Evolutionary conservation across 2,113 vertebrate genomes (phyloP), one percentile per base, ranked within the genome.

Genomic region (Myotis davidii): DNA sequence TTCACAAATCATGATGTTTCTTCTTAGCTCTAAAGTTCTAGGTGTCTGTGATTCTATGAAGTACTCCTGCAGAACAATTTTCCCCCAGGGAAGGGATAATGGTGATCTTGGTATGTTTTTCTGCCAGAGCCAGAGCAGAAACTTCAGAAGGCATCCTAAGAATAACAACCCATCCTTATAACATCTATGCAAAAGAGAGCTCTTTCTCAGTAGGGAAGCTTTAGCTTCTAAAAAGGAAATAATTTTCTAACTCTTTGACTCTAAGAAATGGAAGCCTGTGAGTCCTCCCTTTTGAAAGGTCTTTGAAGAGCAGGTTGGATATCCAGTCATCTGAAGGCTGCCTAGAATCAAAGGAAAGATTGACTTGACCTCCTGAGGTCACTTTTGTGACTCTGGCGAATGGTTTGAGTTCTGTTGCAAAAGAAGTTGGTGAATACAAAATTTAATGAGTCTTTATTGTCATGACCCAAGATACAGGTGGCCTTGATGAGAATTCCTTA

Each of bases 401-500:
- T 69, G 17, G 32, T 65, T 95, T 91, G 39, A 91, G 21, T 76
- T 83, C 52, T 79, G 52, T 20, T 84, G 64, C 12, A 73, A 91
- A 94, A 94, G 39, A 82, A 94, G 32, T 72, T 65, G 34, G 56
- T 20, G 86, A 72, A 76, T 79, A 16, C 17, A 67, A 91, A 94
- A 48, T 56, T 37, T 79, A 81, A 56, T 76, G 37, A 69, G 4
- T 91, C 13, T 48, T 85, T 88, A 69, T 82, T 95, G 50, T 77
- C 45, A 74, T 85, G 67, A 48, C 42, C 6, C 29, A 93, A 74
- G 54, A 74, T 87, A 34, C 13, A 90, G 65, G 59, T 88, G 50
- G 48, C 16, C 9, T 85, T 12, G 10, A 77, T 52, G 65, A 91
- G 37, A 90, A 79, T 76, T 52, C 69, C 67, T 79, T 37, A 72